A percentile compares a stretch with the other conserved stretches of the same genome.
phyloP scores from a whole-genome alignment of 2,888 invertebrate genomes.

The Acanthosepion lycidas region DNA sequence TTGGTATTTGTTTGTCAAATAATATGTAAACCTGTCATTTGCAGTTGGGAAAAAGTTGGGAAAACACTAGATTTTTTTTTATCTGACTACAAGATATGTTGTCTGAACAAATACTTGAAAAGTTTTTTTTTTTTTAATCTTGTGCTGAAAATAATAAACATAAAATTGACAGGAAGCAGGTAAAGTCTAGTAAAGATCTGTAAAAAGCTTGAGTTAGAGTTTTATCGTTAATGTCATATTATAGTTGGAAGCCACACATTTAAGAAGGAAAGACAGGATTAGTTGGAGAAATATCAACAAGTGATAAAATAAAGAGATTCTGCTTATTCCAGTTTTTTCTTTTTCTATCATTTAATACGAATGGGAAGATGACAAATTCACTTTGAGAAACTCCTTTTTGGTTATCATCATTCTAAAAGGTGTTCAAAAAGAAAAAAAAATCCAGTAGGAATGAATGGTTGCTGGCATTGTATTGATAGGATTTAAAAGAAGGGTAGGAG shows the following conservation, averaged over 20 bases:
- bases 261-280: background rate
- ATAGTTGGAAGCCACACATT: background rate
- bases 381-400: background rate
- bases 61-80: too few species aligned
- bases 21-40: too few species aligned
- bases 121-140: background rate
- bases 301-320: background rate
- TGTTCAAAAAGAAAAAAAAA: background rate
- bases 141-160: background rate
- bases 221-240: constrained; percentile 33
- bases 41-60: too few species aligned
- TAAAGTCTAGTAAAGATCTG: background rate
- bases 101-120: too few species aligned
- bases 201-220: background rate
- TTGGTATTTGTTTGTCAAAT: too few species aligned
- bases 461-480: background rate
- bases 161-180: constrained; percentile 15
- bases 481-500: too few species aligned
- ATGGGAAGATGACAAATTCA: background rate
- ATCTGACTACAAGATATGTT: too few species aligned
- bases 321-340: too few species aligned
- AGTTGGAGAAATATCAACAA: constrained; percentile 4
- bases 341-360: too few species aligned
- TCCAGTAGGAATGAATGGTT: background rate
- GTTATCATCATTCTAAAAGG: background rate